Conservation (phyloP, 23 tunicate genomes). For the Ciona savignyi region DNA sequence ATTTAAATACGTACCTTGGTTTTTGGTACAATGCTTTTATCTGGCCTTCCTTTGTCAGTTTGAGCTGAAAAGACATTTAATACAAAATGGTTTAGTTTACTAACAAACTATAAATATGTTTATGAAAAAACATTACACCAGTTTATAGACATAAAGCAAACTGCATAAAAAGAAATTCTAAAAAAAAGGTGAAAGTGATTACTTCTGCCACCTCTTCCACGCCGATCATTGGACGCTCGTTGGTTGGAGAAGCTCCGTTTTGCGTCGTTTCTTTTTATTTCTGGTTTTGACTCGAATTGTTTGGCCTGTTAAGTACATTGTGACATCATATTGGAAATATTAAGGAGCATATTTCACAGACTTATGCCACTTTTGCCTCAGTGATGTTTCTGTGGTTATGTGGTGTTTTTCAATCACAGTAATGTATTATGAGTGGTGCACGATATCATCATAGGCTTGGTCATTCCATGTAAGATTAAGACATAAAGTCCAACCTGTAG, state of each 20-base stretch:
- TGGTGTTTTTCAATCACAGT: constrained; percentile 18
- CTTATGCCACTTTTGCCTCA: too few relatives aligned
- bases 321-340: not conserved
- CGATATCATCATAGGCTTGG: constrained; percentile 24
- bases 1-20: too few relatives aligned
- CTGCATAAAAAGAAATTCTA: not conserved
- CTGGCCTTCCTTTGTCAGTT: not conserved
- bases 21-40: too few relatives aligned
- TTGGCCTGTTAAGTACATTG: not conserved
- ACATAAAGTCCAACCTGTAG: too few relatives aligned
- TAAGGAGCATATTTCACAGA: not conserved
- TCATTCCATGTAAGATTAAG: too few relatives aligned
- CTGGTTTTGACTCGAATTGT: not conserved
- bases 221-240: constrained; percentile 15
- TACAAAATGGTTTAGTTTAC: too few relatives aligned
- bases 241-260: constrained; percentile 30
- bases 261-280: constrained; percentile 11
- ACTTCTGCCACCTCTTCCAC: constrained; percentile 33
- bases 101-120: too few relatives aligned
- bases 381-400: not conserved
- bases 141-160: too few relatives aligned
- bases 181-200: not conserved
- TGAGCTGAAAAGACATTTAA: too few relatives aligned
- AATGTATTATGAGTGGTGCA: constrained; percentile 29
- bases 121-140: too few relatives aligned